These are phyloP conservation scores for Lepidochitona cinerea DNA, from an alignment of 2,888 invertebrate species.

Conservation along the genomic window DNA sequence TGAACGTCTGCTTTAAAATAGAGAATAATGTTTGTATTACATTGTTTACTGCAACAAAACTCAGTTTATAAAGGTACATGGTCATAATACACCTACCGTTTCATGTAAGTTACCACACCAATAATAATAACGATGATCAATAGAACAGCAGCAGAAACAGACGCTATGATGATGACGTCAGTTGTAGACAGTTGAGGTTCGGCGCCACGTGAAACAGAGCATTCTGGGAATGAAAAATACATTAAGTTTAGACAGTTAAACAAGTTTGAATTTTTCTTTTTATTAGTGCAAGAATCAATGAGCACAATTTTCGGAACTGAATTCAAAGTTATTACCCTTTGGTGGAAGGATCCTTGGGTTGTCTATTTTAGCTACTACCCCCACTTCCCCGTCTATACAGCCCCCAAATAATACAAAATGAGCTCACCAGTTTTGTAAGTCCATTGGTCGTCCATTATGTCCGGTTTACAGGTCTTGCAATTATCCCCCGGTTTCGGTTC, in stretches of 20 bases:
- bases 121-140: background rate
- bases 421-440: background rate
- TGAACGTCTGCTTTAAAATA: no score
- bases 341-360: no score
- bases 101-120: background rate
- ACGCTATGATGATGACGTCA: background rate
- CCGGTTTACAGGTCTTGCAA: background rate
- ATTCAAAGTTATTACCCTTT: no score
- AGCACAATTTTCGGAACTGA: no score
- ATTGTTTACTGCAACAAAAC: no score
- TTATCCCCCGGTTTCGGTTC: background rate
- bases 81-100: background rate
- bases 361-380: no score
- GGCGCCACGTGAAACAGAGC: background rate
- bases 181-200: background rate
- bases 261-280: no score
- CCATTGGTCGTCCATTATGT: background rate
- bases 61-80: no score
- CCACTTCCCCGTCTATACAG: no score
- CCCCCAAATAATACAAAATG: background rate
- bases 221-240: background rate
- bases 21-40: no score
- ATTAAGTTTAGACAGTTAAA: background rate
- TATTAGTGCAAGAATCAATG: no score
- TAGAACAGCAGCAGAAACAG: background rate